Conservation (phyloP, 2,888 invertebrate species). For the Proisotoma minuta region DNA sequence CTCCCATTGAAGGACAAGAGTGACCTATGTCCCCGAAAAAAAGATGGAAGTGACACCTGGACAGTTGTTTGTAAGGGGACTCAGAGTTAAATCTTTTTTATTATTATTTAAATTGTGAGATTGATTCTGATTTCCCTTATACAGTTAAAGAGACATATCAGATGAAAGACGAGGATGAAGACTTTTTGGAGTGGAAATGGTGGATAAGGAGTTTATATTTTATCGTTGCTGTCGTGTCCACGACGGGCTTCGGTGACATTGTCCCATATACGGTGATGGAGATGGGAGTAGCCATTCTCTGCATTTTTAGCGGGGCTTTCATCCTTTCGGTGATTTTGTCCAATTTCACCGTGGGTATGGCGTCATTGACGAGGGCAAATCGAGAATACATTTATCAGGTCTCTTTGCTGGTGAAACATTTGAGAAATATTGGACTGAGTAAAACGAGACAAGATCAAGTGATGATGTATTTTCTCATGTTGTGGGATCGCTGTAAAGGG, state of each 20-base stretch:
- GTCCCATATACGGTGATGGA: slow-evolving; percentile 30
- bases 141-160: too few relatives aligned
- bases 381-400: slow-evolving; percentile 44
- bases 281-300: slow-evolving; percentile 30
- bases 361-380: slow-evolving; percentile 28
- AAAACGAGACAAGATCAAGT: slow-evolving; percentile 30
- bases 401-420: slow-evolving; percentile 35
- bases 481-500: slow-evolving; percentile 40
- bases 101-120: too few relatives aligned
- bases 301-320: slow-evolving; percentile 43
- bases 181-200: slow-evolving; percentile 31
- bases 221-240: slow-evolving; percentile 31
- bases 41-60: slow-evolving; percentile 3
- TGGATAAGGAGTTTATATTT: slow-evolving; percentile 39
- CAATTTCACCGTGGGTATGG: slow-evolving; percentile 39
- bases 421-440: slow-evolving; percentile 41
- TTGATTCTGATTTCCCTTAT: too few relatives aligned
- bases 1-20: neutral
- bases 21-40: neutral
- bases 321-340: slow-evolving; percentile 41
- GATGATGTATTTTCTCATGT: slow-evolving; percentile 32
- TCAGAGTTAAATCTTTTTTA: too few relatives aligned
- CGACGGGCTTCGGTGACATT: slow-evolving; percentile 42
- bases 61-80: slow-evolving; percentile 13
- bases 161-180: neutral